Base-by-base conservation (phyloP, 2,888 invertebrate species). In the Idaea dimidiata region DNA sequence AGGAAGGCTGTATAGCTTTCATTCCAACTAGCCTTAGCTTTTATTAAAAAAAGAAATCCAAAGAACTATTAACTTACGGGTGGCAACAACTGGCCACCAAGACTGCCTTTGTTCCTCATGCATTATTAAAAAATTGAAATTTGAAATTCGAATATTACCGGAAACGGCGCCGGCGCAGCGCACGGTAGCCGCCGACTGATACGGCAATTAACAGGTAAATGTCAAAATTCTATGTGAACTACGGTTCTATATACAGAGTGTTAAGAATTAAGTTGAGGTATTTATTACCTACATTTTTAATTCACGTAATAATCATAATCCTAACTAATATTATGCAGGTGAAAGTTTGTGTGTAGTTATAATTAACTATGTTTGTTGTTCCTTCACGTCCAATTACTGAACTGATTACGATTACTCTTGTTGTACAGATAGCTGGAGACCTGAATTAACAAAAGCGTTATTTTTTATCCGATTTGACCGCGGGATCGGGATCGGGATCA, bases 191-290 rank as follows among this genome's bases (percentile, higher is more conserved):
- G 89, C 75, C 77, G 80, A 74, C 87, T 86, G 86, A 84, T 84
- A 83, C 84, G 72, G 73, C 89, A 89, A 89, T 91, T 91, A 90
- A 86, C 90, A 77, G 70, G 81, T 78, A 82, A 78, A 86, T 81
- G 90, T 82, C 79, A 90, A 84, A 84, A 82, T 82, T 80, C 81
- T 78, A 80, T 86, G 89, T 88, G 87, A 88, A 87, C 84, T 84
- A 75, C 77, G 69, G 76, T 66, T 54, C 56, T 1, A 8, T 16
- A 56, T 80, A 88, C 80, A 83, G 84, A 67, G 8, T 81, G 89
- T 74, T 24, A 7, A 17, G 17, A 56, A 56, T 17, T 10, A 17
- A 10, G 17, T 5, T 56, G 7, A 17, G 56, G 8, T 56, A 24
- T 5, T 8, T 14, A 53, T 53, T 53, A n/a, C n/a, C n/a, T n/a